These are phyloP conservation scores for Tiliqua scincoides DNA, from an alignment of 2,113 vertebrate species.

Conservation along the genomic window DNA sequence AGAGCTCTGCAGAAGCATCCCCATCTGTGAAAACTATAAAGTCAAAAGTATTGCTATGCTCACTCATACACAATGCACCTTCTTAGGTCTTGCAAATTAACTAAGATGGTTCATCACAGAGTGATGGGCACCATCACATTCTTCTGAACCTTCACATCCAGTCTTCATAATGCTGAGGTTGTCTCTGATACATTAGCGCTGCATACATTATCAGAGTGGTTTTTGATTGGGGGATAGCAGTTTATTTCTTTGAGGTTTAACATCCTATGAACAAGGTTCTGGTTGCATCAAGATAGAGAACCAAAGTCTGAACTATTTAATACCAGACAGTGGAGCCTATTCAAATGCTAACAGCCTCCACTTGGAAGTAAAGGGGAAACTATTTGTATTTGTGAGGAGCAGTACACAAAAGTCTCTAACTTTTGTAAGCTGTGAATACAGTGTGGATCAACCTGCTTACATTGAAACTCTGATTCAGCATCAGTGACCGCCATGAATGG, in stretches of 20 bases:
- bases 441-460: neutral
- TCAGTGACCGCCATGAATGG: neutral
- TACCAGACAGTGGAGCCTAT: neutral
- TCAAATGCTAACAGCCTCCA: neutral
- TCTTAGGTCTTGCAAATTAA: neutral
- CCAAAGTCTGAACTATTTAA: neutral
- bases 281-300: neutral
- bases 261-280: neutral
- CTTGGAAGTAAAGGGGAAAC: neutral
- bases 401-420: neutral
- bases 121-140: neutral
- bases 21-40: neutral
- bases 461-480: neutral
- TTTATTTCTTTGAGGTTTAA: neutral
- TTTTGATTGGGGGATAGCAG: neutral
- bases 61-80: no score
- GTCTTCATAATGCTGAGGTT: neutral
- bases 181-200: neutral
- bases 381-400: neutral
- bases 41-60: neutral
- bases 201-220: neutral
- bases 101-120: neutral
- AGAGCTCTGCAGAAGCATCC: no score
- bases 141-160: neutral
- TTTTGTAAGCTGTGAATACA: neutral